A percentile compares a stretch with the other conserved stretches of the same genome.
These are phyloP conservation scores for Leptopilina syphax DNA, from an alignment of 2,888 invertebrate genomes.

Conservation along the genomic window DNA sequence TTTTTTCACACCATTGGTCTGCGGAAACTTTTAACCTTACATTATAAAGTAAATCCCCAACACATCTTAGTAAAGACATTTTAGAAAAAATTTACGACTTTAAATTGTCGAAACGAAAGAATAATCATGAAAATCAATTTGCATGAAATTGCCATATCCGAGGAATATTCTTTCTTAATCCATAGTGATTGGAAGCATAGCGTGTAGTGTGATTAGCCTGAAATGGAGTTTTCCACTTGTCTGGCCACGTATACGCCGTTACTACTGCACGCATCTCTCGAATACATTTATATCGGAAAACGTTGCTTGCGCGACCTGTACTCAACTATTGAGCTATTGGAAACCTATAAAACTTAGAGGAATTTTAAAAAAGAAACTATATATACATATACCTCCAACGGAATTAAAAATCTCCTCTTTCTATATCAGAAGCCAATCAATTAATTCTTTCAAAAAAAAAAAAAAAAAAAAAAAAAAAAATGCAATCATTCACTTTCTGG, in stretches of 20 bases:
- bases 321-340: conserved; percentile 10
- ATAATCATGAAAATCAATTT: conserved; percentile 5
- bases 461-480: neutral
- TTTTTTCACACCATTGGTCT: too few species aligned
- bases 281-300: conserved; percentile 16
- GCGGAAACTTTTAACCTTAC: too few species aligned
- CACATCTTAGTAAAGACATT: too few species aligned
- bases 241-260: conserved; percentile 10
- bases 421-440: conserved; percentile 9
- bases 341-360: conserved; percentile 6
- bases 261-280: conserved; percentile 27
- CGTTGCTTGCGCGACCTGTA: neutral
- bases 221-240: conserved; percentile 33
- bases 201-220: neutral
- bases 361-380: neutral
- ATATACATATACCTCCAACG: neutral
- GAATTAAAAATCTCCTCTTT: neutral
- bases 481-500: neutral
- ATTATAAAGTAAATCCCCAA: too few species aligned
- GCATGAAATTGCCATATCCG: neutral
- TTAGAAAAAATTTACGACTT: too few species aligned
- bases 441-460: neutral
- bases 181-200: neutral
- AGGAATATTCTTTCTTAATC: neutral
- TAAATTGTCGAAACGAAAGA: too few species aligned